Conservation (phyloP, 37 sponge, comb jelly and placozoan genomes). For the Ianthella basta region DNA sequence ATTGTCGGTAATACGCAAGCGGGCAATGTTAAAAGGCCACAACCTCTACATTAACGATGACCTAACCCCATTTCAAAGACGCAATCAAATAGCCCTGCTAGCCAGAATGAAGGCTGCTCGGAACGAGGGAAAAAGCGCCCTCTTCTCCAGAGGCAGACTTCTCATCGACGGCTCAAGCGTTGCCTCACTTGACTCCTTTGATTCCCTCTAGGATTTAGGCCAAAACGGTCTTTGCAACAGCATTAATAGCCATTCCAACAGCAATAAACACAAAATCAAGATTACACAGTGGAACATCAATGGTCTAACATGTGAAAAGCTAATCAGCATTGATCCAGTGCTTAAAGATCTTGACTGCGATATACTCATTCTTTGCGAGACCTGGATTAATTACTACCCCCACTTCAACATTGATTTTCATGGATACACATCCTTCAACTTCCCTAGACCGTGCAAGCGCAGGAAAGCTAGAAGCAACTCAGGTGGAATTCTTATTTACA, state of each 20-base stretch:
- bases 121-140: neutral
- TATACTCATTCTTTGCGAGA: too few relatives aligned
- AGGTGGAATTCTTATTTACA: too few relatives aligned
- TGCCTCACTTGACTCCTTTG: neutral
- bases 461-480: too few relatives aligned
- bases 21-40: neutral
- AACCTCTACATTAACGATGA: neutral
- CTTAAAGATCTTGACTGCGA: too few relatives aligned
- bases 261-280: too few relatives aligned
- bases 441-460: too few relatives aligned
- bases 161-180: neutral
- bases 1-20: neutral
- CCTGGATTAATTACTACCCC: too few relatives aligned
- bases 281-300: too few relatives aligned
- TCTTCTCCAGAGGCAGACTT: neutral
- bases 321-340: too few relatives aligned
- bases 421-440: too few relatives aligned
- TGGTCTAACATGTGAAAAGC: too few relatives aligned
- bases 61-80: neutral
- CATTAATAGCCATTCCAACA: neutral
- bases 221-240: neutral
- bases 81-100: neutral
- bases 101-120: neutral
- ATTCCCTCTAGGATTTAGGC: neutral
- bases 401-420: too few relatives aligned